A percentile compares a stretch with the other conserved stretches of the same genome.
phyloP scores from a whole-genome alignment of 2,797 vertebrate species.

The Salarias fasciatus region DNA sequence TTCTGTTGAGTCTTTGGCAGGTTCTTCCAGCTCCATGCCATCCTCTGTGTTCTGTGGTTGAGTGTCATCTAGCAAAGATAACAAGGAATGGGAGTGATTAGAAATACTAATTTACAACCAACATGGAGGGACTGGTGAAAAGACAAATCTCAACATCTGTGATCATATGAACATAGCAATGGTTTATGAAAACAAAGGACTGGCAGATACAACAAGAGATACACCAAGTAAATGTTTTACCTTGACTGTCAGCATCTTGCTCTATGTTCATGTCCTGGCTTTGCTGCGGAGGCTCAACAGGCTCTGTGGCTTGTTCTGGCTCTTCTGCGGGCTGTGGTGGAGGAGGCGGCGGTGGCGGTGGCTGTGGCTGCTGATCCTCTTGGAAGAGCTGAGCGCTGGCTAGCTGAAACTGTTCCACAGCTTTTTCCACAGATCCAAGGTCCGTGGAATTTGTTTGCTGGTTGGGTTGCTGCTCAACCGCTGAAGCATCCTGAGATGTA shows the following conservation, averaged over 20 bases:
- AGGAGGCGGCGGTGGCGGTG: conserved; percentile 33
- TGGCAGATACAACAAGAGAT: neutral
- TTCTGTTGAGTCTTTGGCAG: conserved; percentile 81
- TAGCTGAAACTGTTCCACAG: conserved; percentile 75
- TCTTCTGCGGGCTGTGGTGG: conserved; percentile 54
- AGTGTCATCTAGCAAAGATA: conserved; percentile 26
- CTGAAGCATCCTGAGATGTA: conserved; percentile 46
- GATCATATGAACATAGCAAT: no score
- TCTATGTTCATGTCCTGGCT: conserved; percentile 36
- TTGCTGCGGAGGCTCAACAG: conserved; percentile 19
- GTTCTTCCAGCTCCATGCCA: conserved; percentile 84
- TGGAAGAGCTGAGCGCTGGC: conserved; percentile 64
- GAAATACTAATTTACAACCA: no score
- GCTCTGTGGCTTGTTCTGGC: conserved; percentile 24
- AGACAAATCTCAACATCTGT: no score
- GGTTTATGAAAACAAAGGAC: no score
- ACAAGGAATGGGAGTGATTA: neutral
- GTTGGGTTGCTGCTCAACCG: conserved; percentile 32
- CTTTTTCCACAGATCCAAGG: conserved; percentile 71
- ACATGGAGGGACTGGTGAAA: no score
- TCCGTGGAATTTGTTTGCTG: conserved; percentile 50
- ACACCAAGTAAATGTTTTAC: conserved; percentile 34
- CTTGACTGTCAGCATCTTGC: conserved; percentile 49
- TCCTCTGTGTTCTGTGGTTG: conserved; percentile 76
- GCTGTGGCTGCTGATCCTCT: conserved; percentile 58